Percentiles rank a stretch among this genome's conserved stretches.
Evolutionary conservation across 2,113 vertebrate genomes (phyloP).

Genomic region (Xiphorhynchus elegans): DNA sequence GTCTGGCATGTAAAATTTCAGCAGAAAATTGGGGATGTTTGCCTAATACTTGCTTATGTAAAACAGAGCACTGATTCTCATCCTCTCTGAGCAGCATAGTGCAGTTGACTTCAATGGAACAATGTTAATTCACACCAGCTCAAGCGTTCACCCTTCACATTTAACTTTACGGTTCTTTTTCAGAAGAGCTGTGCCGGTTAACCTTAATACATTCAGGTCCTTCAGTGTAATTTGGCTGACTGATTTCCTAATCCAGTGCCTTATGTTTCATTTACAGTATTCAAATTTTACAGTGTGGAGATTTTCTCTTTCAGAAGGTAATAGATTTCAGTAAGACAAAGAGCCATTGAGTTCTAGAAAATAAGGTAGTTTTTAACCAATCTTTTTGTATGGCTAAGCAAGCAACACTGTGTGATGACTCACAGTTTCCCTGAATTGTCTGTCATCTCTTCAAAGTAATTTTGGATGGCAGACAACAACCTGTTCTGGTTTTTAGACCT

Average conservation of each 20-base stretch:
- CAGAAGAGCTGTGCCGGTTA: not conserved
- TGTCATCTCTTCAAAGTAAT: not conserved
- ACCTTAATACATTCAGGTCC: not conserved
- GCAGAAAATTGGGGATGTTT: not conserved
- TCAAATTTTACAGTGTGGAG: not conserved
- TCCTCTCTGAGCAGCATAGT: not conserved
- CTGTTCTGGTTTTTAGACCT: not conserved
- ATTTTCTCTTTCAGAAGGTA: not conserved
- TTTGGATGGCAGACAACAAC: conserved; percentile 7
- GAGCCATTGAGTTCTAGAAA: not conserved
- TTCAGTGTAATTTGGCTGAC: not conserved
- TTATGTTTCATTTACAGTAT: not conserved
- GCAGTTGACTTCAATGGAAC: not conserved
- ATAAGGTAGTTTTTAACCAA: not conserved
- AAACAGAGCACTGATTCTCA: not conserved
- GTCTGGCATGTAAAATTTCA: not conserved
- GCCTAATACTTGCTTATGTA: not conserved
- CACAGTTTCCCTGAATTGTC: not conserved
- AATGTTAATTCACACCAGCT: not conserved
- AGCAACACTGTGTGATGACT: not conserved
- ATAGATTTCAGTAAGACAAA: not conserved
- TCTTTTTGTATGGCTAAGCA: not conserved
- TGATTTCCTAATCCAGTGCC: not conserved
- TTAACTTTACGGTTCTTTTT: not conserved
- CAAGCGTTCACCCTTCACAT: not conserved